Evolutionary conservation across 2,113 vertebrate genomes (phyloP).

Genomic region (Noturus placidus): DNA sequence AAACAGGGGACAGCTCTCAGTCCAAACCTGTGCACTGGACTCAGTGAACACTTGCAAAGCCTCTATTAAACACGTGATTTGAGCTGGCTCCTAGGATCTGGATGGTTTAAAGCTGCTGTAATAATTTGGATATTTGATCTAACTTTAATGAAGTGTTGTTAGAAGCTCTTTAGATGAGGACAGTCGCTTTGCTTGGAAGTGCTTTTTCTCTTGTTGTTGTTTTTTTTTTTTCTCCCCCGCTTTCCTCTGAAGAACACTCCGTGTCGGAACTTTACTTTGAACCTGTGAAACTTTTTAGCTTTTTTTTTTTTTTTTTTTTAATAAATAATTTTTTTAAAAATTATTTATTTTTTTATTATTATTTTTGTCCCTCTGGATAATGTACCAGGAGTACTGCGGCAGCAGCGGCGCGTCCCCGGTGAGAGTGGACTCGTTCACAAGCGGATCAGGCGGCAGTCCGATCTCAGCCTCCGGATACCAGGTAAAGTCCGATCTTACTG

Average conservation of each 20-base stretch:
- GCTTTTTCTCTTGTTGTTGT: no score
- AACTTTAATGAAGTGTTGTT: slow-evolving; percentile 29
- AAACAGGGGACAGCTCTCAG: slow-evolving; percentile 11
- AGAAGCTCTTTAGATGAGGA: slow-evolving; percentile 10
- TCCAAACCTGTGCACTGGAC: slow-evolving; percentile 38
- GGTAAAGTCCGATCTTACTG: slow-evolving; percentile 68
- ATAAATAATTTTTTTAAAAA: not conserved
- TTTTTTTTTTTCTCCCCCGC: slow-evolving; percentile 32
- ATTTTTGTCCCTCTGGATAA: slow-evolving; percentile 77
- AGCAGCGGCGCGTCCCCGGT: slow-evolving; percentile 94
- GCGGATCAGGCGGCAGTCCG: slow-evolving; percentile 79
- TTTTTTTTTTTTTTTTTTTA: slow-evolving; percentile 22
- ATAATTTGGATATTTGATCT: slow-evolving; percentile 58
- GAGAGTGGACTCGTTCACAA: slow-evolving; percentile 87
- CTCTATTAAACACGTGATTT: slow-evolving; percentile 12
- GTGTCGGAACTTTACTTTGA: slow-evolving; percentile 57
- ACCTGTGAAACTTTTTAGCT: slow-evolving; percentile 61
- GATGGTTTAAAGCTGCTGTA: slow-evolving; percentile 32
- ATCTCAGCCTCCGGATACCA: slow-evolving; percentile 83
- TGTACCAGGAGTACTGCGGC: slow-evolving; percentile 98
- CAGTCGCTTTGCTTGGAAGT: slow-evolving; percentile 48
- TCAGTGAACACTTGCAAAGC: not conserved
- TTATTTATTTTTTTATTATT: slow-evolving; percentile 49
- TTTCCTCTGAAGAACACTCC: slow-evolving; percentile 51
- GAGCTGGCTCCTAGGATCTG: slow-evolving; percentile 13